Evolutionary conservation across 2,888 invertebrate species (phyloP), one percentile per base, ranked within the genome.

Genomic region (Lasioglossum lativentre): DNA sequence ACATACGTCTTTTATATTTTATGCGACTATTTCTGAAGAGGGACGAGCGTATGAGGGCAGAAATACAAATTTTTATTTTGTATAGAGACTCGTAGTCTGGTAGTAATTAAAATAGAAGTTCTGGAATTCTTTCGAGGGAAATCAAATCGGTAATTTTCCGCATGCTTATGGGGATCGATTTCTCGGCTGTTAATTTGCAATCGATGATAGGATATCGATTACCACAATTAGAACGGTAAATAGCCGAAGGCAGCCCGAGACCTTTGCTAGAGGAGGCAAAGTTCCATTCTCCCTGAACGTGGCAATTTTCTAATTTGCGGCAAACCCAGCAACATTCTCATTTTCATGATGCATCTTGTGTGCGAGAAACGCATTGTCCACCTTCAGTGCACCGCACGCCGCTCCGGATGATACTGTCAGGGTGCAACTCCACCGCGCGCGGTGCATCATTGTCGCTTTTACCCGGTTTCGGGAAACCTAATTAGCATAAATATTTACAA

Each of bases 221-320:
- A 27, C 4, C 10, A 27, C 27, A 59, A 59, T 59, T 59, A 59
- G 59, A 59, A 59, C 27, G 59, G 59, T 59, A 59, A 59, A 59
- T 59, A 59, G 59, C 59, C 59, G 59, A 59, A 27, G 59, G 59
- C 59, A 27, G n/a, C 59, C 12, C 12, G 59, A 59, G 59, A 59
- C 59, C 59, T 59, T 59, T 59, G 59, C 59, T 59, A 27, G n/a
- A 59, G 59, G 27, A 59, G 59, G 59, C 27, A 12, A 59, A 59
- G 59, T 59, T 27, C 27, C 59, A n/a, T 27, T 59, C 59, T 59
- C 59, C 59, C 27, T 59, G 12, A 27, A 59, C 59, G 12, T 27
- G 27, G 59, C 59, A 59, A 59, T 59, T 59, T 59, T 59, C 59
- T 27, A 59, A 59, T 59, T 59, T 59, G 59, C 27, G 3, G 27